Conservation (phyloP, 2,888 invertebrate species). For the Brachypterus glaber region DNA sequence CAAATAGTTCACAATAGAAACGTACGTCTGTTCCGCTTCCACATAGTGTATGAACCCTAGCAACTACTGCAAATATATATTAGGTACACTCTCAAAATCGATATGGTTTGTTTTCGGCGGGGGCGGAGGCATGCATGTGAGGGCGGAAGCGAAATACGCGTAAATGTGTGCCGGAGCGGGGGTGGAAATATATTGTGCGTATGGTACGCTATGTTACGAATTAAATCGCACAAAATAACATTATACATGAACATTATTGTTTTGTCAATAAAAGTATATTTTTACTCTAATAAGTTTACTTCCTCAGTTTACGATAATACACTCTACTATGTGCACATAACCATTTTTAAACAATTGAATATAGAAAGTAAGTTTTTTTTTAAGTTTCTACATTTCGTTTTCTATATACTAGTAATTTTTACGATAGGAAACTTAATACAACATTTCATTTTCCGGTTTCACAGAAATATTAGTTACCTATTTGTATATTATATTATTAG, state of each 20-base stretch:
- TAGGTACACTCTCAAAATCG: conserved; percentile 42
- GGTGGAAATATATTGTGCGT: conserved; percentile 30
- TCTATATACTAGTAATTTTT: background rate
- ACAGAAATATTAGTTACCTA: no score
- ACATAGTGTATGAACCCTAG: conserved; percentile 31
- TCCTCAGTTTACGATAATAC: no score
- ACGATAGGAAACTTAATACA: no score
- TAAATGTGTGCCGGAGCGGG: conserved; percentile 14
- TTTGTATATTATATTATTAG: no score
- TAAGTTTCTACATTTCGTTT: background rate
- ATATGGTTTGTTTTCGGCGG: conserved; percentile 42
- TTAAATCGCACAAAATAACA: conserved; percentile 35
- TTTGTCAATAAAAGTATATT: conserved; percentile 37
- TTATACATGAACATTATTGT: conserved; percentile 37
- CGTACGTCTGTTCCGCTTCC: conserved; percentile 26
- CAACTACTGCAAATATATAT: conserved; percentile 38
- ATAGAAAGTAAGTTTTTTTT: no score
- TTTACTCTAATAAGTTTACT: no score
- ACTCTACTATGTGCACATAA: no score
- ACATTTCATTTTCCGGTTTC: no score
- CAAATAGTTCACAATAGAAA: conserved; percentile 19
- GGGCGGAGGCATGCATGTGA: conserved; percentile 27
- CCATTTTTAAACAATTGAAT: no score
- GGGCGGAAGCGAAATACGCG: conserved; percentile 35
- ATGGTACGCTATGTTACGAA: conserved; percentile 41